phyloP scores from a whole-genome alignment of 1,140 invertebrate genomes.

The Aphis gossypii region DNA sequence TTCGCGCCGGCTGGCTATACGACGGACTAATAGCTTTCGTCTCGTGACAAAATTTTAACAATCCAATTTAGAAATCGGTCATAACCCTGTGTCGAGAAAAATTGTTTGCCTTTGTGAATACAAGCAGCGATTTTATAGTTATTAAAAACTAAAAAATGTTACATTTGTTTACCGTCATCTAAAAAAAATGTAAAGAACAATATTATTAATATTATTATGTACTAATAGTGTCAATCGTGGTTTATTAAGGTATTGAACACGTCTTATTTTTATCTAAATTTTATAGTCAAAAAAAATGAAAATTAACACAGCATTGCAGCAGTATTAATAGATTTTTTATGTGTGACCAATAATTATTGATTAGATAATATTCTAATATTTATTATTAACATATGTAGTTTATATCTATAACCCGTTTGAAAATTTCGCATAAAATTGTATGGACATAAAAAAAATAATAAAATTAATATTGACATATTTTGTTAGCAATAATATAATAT shows the following conservation, averaged over 20 bases:
- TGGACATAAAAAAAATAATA: not conserved
- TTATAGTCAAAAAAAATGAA: not conserved
- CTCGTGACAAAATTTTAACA: not conserved
- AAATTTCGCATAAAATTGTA: not conserved
- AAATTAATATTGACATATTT: not conserved
- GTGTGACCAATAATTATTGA: not conserved
- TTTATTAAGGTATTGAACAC: too few relatives aligned
- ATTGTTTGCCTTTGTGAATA: not conserved
- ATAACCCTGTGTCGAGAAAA: not conserved
- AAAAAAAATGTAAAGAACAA: not conserved
- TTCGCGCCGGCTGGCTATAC: not conserved
- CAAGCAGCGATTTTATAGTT: not conserved
- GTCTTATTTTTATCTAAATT: not conserved
- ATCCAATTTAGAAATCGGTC: not conserved
- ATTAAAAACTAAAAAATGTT: not conserved
- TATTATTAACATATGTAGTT: too few relatives aligned
- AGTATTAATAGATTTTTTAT: too few relatives aligned
- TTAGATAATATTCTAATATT: too few relatives aligned
- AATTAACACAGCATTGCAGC: not conserved
- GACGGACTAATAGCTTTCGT: not conserved
- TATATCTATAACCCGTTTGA: too few relatives aligned
- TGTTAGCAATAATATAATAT: not conserved
- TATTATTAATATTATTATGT: not conserved
- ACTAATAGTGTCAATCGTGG: not conserved
- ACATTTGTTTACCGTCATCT: not conserved